phyloP scores from a whole-genome alignment of 64 coral and sea anemone species.

The Stichodactyla helianthus region DNA sequence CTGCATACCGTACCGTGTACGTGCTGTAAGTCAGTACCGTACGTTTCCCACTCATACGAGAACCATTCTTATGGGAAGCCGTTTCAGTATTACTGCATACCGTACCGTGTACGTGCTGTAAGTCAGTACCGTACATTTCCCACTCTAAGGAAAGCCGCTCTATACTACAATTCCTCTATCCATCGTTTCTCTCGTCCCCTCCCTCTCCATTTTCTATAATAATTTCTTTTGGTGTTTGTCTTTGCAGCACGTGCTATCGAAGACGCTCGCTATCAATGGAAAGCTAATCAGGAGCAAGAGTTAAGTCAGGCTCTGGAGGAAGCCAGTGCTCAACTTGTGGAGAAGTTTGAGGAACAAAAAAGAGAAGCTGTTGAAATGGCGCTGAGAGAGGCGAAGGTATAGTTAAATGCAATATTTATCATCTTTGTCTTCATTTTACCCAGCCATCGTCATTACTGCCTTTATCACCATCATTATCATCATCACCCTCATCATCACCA shows the following conservation, averaged over 20 bases:
- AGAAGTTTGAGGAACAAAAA: slow-evolving; percentile 59
- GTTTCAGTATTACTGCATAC: too few species aligned
- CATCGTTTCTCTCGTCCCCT: background rate
- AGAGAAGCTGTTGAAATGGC: slow-evolving; percentile 59
- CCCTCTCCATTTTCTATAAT: too few species aligned
- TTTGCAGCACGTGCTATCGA: slow-evolving; percentile 51
- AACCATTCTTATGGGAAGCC: too few species aligned
- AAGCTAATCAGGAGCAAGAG: slow-evolving; percentile 36
- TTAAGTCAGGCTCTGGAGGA: slow-evolving; percentile 30
- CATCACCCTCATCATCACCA: too few species aligned
- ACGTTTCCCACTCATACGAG: too few species aligned
- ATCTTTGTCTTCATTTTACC: background rate
- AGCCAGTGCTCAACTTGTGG: slow-evolving; percentile 41
- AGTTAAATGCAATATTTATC: too few species aligned
- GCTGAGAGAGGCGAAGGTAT: slow-evolving; percentile 51
- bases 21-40: too few species aligned
- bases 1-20: too few species aligned
- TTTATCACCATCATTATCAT: background rate
- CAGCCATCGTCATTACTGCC: background rate
- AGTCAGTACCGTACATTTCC: too few species aligned
- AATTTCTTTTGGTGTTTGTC: background rate
- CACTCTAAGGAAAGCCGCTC: too few species aligned
- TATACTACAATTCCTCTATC: too few species aligned
- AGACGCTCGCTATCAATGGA: slow-evolving; percentile 37
- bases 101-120: too few species aligned